Conservation (phyloP, 2,113 vertebrate genomes). For the Ginglymostoma cirratum region DNA sequence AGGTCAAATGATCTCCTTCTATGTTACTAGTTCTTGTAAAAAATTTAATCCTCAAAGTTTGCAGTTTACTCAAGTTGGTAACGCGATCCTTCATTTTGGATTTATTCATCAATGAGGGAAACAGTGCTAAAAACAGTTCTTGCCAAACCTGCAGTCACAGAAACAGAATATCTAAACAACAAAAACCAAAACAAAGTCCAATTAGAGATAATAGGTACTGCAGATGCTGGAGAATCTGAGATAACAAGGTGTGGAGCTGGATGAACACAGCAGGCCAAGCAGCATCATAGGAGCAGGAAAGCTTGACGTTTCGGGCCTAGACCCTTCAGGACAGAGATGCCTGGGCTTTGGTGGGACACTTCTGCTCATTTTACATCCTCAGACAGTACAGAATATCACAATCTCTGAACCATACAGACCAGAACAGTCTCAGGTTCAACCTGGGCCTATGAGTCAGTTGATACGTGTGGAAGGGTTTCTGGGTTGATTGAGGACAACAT, state of each 20-base stretch:
- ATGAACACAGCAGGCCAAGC: no score
- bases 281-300: no score
- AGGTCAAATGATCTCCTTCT: background rate
- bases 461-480: background rate
- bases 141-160: background rate
- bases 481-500: background rate
- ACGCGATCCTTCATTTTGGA: background rate
- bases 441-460: background rate
- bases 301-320: no score
- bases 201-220: no score
- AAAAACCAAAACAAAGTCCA: background rate
- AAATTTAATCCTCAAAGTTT: background rate
- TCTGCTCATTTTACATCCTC: background rate
- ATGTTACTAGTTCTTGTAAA: background rate
- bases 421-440: background rate
- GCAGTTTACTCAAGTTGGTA: background rate
- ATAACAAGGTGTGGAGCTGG: no score
- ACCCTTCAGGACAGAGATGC: background rate
- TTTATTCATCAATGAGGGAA: background rate
- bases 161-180: background rate
- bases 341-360: background rate
- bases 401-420: background rate
- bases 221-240: no score
- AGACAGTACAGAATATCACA: background rate
- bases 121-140: background rate